Evolutionary conservation across 37 sponge, comb jelly and placozoan genomes (phyloP), one percentile per base, ranked within the genome.

Genomic region (Geodia barretti): DNA sequence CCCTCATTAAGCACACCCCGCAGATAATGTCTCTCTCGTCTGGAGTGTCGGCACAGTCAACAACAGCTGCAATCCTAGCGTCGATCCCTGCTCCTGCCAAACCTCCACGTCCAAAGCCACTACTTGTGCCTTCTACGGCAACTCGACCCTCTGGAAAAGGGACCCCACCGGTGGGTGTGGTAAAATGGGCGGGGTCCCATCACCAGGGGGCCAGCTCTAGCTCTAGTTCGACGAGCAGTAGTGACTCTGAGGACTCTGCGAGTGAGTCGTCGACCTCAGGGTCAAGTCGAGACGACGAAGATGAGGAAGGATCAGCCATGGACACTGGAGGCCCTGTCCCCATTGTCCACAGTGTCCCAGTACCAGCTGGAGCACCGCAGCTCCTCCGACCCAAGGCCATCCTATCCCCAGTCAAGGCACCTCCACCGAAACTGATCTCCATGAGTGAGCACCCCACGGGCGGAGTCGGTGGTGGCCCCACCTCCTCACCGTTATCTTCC

Each of bases 301-400:
- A n/a, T n/a, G n/a, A n/a, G n/a, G n/a, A n/a, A n/a, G n/a, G n/a
- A n/a, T n/a, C n/a, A n/a, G 42, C 68, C 7, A 67, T 41, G 32
- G 82, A 62, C 1, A 39, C 62, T 17, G 61, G 84, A 20, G 61
- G 70, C 0, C 84, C 84, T 1, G 77, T 84, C 1, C 84, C 58
- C 32, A 75, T 84, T 8, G 77, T 84, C 11, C 39, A 71, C 20
- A 62, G 37, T 24, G 77, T 40, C 41, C 66, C n/a, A 1, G 39
- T 35, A 2, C n/a, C 76, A 24, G 58, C 20, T 35, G 43, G 40
- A 23, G 41, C 1, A 1, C 41, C n/a, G 24, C 40, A 73, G n/a
- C 62, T 84, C 2, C 41, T 75, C 5, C 38, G 71, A 20, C 84
- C 84, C 19, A 84, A 84, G 62, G 84, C 84, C 31, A 76, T 84